Evolutionary conservation across 2,797 vertebrate species (phyloP).

Genomic region (Ficedula albicollis): DNA sequence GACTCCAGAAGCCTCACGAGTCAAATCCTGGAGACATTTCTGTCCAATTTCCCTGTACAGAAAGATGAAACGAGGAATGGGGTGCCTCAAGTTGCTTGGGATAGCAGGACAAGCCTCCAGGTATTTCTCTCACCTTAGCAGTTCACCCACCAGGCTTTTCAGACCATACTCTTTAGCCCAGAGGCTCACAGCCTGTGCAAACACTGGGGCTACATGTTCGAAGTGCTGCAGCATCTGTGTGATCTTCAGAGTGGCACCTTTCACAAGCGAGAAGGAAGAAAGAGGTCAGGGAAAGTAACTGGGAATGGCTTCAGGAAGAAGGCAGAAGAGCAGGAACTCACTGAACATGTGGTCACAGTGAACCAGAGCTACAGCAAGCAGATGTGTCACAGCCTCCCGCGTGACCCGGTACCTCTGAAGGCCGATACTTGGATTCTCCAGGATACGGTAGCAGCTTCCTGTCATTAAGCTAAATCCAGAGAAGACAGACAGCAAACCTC

Average conservation of each 20-base stretch:
- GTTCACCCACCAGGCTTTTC: slow-evolving; percentile 89
- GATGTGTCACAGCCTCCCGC: slow-evolving; percentile 85
- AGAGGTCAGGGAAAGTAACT: neutral
- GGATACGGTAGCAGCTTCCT: slow-evolving; percentile 90
- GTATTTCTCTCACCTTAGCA: slow-evolving; percentile 84
- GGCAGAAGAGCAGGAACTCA: slow-evolving; percentile 71
- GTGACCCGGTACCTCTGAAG: slow-evolving; percentile 87
- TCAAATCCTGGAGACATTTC: slow-evolving; percentile 87
- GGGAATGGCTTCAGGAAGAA: neutral
- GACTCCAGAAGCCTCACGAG: slow-evolving; percentile 84
- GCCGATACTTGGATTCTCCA: slow-evolving; percentile 90
- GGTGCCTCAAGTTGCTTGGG: neutral
- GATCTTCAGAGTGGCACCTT: slow-evolving; percentile 92
- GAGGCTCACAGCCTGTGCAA: slow-evolving; percentile 87
- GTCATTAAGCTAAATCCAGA: slow-evolving; percentile 84
- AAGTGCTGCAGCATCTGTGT: slow-evolving; percentile 95
- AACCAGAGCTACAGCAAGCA: slow-evolving; percentile 87
- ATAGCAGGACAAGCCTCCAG: neutral
- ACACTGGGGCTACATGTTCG: slow-evolving; percentile 88
- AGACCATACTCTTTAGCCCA: slow-evolving; percentile 93
- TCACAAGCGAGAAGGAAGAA: rapidly evolving
- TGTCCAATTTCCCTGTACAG: slow-evolving; percentile 90
- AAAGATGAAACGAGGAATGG: neutral
- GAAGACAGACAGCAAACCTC: neutral
- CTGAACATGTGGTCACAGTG: slow-evolving; percentile 91